Percentiles rank a stretch among this genome's conserved stretches.
Conservation (phyloP, 1,140 invertebrate species). For the Himalopsyche phryganea region DNA sequence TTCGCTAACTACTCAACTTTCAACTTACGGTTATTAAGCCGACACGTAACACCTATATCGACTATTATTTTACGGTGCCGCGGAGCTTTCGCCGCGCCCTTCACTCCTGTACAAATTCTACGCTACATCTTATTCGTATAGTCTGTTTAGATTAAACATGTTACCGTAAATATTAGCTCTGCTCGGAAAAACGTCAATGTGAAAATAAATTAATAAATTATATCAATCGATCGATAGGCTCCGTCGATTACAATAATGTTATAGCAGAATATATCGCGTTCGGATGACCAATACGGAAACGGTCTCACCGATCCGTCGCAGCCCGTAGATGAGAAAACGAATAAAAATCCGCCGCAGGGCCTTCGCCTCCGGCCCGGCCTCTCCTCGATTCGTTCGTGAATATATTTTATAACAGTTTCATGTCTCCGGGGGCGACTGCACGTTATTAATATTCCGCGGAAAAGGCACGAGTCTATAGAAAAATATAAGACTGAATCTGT, state of each 20-base stretch:
- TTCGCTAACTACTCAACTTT: too few species aligned
- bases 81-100: not conserved
- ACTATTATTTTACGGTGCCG: not conserved
- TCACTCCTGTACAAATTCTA: conserved; percentile 1
- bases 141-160: conserved; percentile 2
- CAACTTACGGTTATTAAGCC: conserved; percentile 2
- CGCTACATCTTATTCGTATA: conserved; percentile 3
- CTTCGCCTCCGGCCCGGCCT: too few species aligned
- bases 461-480: conserved; percentile 34
- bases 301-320: not conserved
- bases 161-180: not conserved
- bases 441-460: conserved; percentile 17
- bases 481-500: conserved; percentile 22
- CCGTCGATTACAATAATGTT: conserved; percentile 18
- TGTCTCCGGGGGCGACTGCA: not conserved
- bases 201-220: conserved; percentile 33
- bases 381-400: too few species aligned
- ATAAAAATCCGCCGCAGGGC: too few species aligned
- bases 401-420: not conserved
- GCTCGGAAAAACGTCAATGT: conserved; percentile 13
- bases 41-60: conserved; percentile 5
- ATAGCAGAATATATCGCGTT: conserved; percentile 24
- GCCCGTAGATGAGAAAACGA: too few species aligned
- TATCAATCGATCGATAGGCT: conserved; percentile 2
- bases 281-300: conserved; percentile 8